Conservation (phyloP, 2,888 invertebrate genomes). For the Alsophila aescularia region DNA sequence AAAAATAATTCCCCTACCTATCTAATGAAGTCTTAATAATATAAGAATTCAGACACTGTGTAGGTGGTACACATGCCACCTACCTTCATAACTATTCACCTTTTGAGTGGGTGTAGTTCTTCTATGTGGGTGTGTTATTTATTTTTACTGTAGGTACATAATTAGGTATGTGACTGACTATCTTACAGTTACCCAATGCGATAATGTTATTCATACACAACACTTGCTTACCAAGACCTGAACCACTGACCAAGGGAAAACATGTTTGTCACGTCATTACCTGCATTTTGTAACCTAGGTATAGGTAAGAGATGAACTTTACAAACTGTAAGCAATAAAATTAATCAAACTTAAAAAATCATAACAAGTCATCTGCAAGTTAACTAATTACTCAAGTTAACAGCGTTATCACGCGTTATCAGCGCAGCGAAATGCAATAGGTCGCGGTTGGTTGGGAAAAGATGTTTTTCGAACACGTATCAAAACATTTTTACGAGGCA, state of each 20-base stretch:
- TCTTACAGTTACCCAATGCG: neutral
- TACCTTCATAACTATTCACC: too few relatives aligned
- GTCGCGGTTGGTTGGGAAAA: conserved; percentile 6
- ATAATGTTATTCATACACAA: conserved; percentile 2
- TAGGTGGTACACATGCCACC: too few relatives aligned
- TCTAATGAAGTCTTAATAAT: too few relatives aligned
- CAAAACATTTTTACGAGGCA: conserved; percentile 23
- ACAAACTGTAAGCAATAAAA: conserved; percentile 11
- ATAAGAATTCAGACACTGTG: too few relatives aligned
- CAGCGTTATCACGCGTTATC: conserved; percentile 31
- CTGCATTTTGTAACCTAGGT: too few relatives aligned
- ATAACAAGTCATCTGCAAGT: conserved; percentile 28
- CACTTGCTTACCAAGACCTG: too few relatives aligned
- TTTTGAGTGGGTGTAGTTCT: too few relatives aligned
- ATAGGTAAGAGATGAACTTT: too few relatives aligned
- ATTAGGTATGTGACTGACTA: neutral
- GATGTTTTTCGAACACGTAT: conserved; percentile 14
- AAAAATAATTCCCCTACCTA: too few relatives aligned
- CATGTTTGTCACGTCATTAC: too few relatives aligned
- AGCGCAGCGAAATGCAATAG: conserved; percentile 21
- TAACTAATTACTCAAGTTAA: conserved; percentile 36
- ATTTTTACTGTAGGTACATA: neutral
- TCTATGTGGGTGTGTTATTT: neutral
- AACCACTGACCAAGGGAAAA: too few relatives aligned
- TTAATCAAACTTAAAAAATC: conserved; percentile 15